These are phyloP conservation scores for Digitonthophagus gazella DNA, from an alignment of 2,888 invertebrate species.

Conservation along the genomic window DNA sequence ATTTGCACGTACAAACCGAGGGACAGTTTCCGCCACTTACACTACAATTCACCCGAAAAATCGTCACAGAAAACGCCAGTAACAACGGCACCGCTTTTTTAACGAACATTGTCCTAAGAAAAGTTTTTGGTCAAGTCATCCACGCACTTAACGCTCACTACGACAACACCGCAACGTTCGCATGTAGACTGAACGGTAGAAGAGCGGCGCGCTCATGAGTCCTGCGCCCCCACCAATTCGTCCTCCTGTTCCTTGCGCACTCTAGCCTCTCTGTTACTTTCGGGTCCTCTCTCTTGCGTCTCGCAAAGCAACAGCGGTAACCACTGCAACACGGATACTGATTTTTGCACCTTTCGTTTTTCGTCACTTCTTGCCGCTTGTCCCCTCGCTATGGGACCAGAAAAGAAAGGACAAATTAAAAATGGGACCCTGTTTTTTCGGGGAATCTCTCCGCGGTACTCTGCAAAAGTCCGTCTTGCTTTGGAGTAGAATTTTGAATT, in stretches of 20 bases:
- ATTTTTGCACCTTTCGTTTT: conserved; percentile 39
- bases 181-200: conserved; percentile 44
- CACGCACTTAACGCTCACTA: conserved; percentile 17
- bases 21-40: conserved; percentile 64
- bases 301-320: conserved; percentile 43
- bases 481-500: conserved; percentile 23
- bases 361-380: neutral
- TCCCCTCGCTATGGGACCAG: no score
- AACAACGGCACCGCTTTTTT: neutral
- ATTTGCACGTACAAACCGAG: conserved; percentile 82
- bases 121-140: neutral
- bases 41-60: conserved; percentile 44
- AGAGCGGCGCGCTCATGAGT: conserved; percentile 49
- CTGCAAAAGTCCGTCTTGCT: conserved; percentile 4
- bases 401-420: neutral
- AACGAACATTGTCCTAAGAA: conserved; percentile 10
- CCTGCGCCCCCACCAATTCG: conserved; percentile 50
- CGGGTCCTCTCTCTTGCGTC: conserved; percentile 45
- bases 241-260: conserved; percentile 51
- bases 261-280: conserved; percentile 36
- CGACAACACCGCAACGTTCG: conserved; percentile 41
- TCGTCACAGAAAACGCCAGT: conserved; percentile 15
- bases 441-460: neutral
- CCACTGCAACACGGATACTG: conserved; percentile 50
- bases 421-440: neutral